Conservation (phyloP, 2,113 vertebrate genomes). For the Balaenoptera acutorostrata region DNA sequence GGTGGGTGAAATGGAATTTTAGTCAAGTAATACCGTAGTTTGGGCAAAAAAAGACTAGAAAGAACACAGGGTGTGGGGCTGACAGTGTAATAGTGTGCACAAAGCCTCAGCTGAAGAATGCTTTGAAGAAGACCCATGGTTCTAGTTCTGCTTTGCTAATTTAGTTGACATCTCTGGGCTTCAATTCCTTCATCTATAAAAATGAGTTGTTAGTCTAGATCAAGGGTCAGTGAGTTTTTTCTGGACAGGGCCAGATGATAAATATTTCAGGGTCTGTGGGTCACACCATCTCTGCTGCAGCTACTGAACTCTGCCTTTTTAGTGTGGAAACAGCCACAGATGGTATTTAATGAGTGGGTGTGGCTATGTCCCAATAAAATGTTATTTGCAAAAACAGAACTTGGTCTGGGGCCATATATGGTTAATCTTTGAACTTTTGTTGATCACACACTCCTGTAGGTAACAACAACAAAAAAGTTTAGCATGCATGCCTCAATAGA, state of each 20-base stretch:
- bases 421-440: not conserved
- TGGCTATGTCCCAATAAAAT: not conserved
- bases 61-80: not conserved
- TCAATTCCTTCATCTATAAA: not conserved
- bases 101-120: not conserved
- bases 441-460: not conserved
- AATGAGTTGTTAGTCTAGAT: not conserved
- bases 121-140: not conserved
- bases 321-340: not conserved
- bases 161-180: not conserved
- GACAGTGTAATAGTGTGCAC: not conserved
- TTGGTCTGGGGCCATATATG: not conserved
- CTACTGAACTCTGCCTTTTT: not conserved
- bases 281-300: not conserved
- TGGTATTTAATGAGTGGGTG: not conserved
- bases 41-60: not conserved
- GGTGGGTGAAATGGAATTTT: not conserved
- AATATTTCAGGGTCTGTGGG: constrained; percentile 4
- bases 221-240: not conserved
- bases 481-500: not conserved
- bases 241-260: not conserved
- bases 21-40: not conserved
- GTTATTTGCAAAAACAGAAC: not conserved
- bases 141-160: not conserved
- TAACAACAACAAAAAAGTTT: not conserved